Conservation (phyloP, 53 echinoderm and acorn worm genomes). For the Apostichopus leukothele region DNA sequence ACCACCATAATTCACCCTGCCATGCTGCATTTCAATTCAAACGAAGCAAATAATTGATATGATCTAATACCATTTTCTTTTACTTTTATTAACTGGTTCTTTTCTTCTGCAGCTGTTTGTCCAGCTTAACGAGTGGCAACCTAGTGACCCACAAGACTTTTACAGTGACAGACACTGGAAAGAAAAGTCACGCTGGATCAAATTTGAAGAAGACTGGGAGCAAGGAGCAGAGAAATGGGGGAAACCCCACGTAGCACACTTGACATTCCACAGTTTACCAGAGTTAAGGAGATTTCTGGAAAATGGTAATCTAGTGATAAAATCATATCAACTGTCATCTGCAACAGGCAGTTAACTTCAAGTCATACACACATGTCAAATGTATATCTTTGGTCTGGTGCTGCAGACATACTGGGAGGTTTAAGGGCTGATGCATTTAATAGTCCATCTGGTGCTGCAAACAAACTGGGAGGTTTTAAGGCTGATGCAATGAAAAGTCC, state of each 20-base stretch:
- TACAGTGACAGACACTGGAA: constrained; percentile 84
- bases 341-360: too few relatives aligned
- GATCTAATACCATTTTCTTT: too few relatives aligned
- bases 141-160: constrained; percentile 56
- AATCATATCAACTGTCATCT: neutral
- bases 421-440: too few relatives aligned
- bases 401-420: too few relatives aligned
- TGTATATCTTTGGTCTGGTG: neutral
- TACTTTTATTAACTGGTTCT: neutral
- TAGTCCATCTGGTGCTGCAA: too few relatives aligned
- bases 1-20: too few relatives aligned
- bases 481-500: too few relatives aligned
- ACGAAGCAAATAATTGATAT: too few relatives aligned
- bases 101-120: constrained; percentile 70
- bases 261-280: constrained; percentile 93
- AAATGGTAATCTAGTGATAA: constrained; percentile 61
- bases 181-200: constrained; percentile 94
- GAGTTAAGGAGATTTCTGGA: constrained; percentile 91
- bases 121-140: constrained; percentile 83
- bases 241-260: constrained; percentile 94
- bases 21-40: too few relatives aligned
- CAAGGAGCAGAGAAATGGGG: constrained; percentile 94
- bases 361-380: neutral
- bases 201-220: constrained; percentile 97
- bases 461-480: too few relatives aligned